Percentiles rank a stretch among this genome's conserved stretches.
These are phyloP conservation scores for Megaceryle torquata DNA, from an alignment of 2,113 vertebrate species.

Conservation along the genomic window DNA sequence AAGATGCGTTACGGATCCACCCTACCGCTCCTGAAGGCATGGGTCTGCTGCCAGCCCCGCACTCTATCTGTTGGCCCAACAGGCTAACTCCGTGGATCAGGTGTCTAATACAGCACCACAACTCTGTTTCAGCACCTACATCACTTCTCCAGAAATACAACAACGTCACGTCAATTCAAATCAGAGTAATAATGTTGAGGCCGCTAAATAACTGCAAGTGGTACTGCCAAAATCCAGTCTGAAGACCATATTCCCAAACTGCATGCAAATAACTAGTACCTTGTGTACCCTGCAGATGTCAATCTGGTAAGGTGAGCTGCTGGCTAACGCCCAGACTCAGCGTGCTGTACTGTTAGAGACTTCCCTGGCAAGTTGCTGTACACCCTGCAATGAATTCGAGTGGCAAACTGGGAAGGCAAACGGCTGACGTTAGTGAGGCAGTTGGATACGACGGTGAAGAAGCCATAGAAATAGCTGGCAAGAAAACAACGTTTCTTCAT, in stretches of 20 bases:
- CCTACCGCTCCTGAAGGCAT: fast-evolving
- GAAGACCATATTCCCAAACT: neutral
- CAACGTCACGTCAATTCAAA: neutral
- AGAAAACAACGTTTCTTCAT: neutral
- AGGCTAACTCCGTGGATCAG: neutral
- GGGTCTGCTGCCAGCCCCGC: neutral
- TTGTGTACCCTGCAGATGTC: neutral
- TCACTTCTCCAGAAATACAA: neutral
- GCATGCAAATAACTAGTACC: neutral
- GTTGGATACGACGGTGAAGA: neutral
- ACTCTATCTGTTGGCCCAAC: neutral
- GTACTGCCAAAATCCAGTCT: neutral
- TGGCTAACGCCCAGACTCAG: neutral
- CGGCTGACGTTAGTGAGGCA: neutral
- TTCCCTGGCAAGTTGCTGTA: neutral
- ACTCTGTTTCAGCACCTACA: neutral
- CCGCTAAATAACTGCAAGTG: neutral
- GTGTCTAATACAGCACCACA: fast-evolving
- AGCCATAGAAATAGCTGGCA: neutral
- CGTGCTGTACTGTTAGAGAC: neutral
- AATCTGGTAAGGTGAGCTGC: fast-evolving
- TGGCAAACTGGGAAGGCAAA: neutral
- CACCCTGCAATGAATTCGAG: neutral
- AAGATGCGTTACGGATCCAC: neutral
- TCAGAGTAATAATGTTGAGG: neutral